Evolutionary conservation across 2,797 vertebrate species (phyloP), one percentile per base, ranked within the genome.

Genomic region (Sparidentex hasta): DNA sequence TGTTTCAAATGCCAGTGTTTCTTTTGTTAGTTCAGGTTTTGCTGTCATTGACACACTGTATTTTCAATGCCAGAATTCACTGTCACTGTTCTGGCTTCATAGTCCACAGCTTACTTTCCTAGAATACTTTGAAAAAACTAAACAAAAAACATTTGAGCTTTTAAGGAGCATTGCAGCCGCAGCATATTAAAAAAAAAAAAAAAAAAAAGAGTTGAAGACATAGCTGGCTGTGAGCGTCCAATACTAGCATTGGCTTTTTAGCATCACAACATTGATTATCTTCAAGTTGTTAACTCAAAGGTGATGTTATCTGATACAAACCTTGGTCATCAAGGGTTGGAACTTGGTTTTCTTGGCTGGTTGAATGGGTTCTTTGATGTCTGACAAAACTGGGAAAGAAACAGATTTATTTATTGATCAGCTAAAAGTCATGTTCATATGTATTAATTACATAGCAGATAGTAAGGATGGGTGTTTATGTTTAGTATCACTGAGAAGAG

Each of bases 291-390:
- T 29, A 9, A 41, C 13, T 66, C 13, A 46, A 11, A 50, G 20
- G 16, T 20, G 75, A 63, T 23, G 58, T 41, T 25, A 21, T 59
- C 25, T 54, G n/a, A 27, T 38, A 87, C 93, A 11, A 94, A 98
- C 98, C 98, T 99, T 98, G 75, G 95, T 95, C 11, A 92, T 89
- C 3, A 94, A 80, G 0, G 96, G 90, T 61, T 97, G 97, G 77
- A 96, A 92, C 95, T 98, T 98, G 91, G 97, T 85, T 93, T 99
- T 99, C 90, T 96, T 96, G 68, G 92, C 84, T 61, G 96, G 95
- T 74, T 96, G 96, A 85, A 97, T 93, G 17, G 94, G 91, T 66
- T 98, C 98, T 94, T 96, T 97, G 92, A 97, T 97, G 82, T 98
- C 97, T 76, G 97, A 96, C 84, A 99, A 91, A 96, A 99, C 98